Evolutionary conservation across 2,113 vertebrate genomes (phyloP), one percentile per base, ranked within the genome.

Genomic region (Gallinago undulata): DNA sequence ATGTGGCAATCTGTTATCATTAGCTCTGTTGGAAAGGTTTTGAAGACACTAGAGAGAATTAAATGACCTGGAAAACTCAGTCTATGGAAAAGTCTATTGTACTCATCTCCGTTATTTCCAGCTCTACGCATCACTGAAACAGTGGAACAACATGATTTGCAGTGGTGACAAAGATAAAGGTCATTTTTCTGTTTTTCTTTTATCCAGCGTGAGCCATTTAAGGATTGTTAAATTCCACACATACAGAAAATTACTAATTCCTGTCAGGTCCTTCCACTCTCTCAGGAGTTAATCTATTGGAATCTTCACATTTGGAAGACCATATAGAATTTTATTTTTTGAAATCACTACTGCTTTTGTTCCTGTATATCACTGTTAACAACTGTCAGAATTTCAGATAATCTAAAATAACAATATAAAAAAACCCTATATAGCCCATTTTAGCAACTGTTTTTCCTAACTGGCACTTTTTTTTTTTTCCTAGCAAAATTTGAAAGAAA

Each of bases 21-120:
- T 98, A 98, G 95, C 89, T 97, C 88, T 95, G 90, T 93, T 96
- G 96, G 92, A 97, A 95, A 96, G 94, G 68, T 96, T 98, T 83
- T 94, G 96, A 98, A 97, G 96, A 97, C 80, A 97, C 77, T 92
- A 93, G 92, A 97, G 90, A 97, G 92, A 95, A 97, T 95, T 98
- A 98, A 98, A 97, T 98, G 97, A 98, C 95, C 97, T 96, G 97
- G 97, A 98, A 98, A 98, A 97, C 92, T 96, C 97, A 95, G 93
- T 96, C 91, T 97, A 63, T 67, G 88, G 96, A 96, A 98, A 98
- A 97, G 91, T 97, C 94, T 95, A 94, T 97, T 97, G 97, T 97
- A 95, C 79, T 97, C 78, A 95, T 96, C 89, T 97, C 90, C 15
- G 41, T 96, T 97, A 96, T 97, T 98, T 98, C 96, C 94, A 91